Conservation (phyloP, 2,113 vertebrate genomes). For the Lethenteron reissneri region DNA sequence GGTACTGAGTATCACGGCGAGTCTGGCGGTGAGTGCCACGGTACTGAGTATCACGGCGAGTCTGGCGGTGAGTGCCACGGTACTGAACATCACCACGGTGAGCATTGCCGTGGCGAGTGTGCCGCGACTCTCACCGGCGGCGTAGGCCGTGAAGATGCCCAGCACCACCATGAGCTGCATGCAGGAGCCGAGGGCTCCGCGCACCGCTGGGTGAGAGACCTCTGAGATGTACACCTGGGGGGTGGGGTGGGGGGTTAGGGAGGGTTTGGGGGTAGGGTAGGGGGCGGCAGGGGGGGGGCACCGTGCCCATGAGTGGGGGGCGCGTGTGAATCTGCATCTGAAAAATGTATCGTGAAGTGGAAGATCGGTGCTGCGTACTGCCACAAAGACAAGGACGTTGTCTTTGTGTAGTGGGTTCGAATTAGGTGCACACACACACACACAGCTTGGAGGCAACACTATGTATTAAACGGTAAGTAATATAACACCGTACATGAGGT, state of each 20-base stretch:
- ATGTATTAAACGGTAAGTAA: too few species aligned
- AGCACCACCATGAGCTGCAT: conserved; percentile 78
- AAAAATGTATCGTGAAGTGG: too few species aligned
- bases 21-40: too few species aligned
- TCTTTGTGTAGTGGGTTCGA: too few species aligned
- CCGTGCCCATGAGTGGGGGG: conserved; percentile 43
- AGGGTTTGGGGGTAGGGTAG: conserved; percentile 52
- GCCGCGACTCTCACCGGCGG: conserved; percentile 30
- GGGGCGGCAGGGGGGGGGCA: conserved; percentile 53
- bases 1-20: too few species aligned
- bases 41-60: not conserved
- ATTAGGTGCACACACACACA: too few species aligned
- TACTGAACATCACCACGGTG: not conserved
- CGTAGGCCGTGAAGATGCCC: conserved; percentile 63
- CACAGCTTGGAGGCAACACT: too few species aligned
- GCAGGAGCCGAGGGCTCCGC: conserved; percentile 56
- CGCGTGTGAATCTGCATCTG: conserved; percentile 24
- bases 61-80: not conserved
- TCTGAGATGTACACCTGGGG: conserved; percentile 66
- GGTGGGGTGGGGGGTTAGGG: not conserved
- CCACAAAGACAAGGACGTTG: too few species aligned
- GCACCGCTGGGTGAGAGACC: conserved; percentile 46
- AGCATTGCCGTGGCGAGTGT: not conserved
- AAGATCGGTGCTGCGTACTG: too few species aligned
- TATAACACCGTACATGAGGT: too few species aligned